Percentiles rank a stretch among this genome's conserved stretches.
phyloP scores from a whole-genome alignment of 2,113 vertebrate species.

The Halcyon senegalensis region DNA sequence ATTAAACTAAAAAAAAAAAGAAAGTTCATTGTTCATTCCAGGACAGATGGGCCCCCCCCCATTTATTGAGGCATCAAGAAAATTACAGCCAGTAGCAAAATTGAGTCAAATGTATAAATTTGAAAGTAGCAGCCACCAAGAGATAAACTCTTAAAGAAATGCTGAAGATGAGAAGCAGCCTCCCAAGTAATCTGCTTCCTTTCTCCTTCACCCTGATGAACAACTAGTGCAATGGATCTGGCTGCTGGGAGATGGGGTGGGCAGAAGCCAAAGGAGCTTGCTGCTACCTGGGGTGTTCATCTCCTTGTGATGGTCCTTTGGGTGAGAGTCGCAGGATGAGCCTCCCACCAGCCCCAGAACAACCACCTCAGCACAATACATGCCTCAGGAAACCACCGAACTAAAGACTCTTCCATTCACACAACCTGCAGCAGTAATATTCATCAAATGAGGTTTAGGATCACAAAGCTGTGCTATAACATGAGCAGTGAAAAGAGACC shows the following conservation, averaged over 20 bases:
- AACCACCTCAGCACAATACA: not conserved
- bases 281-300: not conserved
- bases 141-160: not conserved
- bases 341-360: not conserved
- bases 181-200: not conserved
- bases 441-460: not conserved
- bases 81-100: not conserved
- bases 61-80: slow-evolving; percentile 1
- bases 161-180: not conserved
- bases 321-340: fast-evolving
- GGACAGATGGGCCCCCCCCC: not conserved
- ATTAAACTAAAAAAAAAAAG: too few relatives aligned
- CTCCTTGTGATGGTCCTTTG: not conserved
- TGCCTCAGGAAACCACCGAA: not conserved
- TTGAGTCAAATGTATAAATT: not conserved
- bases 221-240: fast-evolving
- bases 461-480: fast-evolving
- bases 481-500: fast-evolving
- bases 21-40: not conserved
- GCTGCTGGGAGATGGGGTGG: fast-evolving
- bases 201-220: fast-evolving
- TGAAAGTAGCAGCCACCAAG: not conserved
- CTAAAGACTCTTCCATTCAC: not conserved
- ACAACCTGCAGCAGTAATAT: not conserved
- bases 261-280: not conserved